Evolutionary conservation across 2,888 invertebrate genomes (phyloP), one percentile per base, ranked within the genome.

Genomic region (Frankliniella intonsa): DNA sequence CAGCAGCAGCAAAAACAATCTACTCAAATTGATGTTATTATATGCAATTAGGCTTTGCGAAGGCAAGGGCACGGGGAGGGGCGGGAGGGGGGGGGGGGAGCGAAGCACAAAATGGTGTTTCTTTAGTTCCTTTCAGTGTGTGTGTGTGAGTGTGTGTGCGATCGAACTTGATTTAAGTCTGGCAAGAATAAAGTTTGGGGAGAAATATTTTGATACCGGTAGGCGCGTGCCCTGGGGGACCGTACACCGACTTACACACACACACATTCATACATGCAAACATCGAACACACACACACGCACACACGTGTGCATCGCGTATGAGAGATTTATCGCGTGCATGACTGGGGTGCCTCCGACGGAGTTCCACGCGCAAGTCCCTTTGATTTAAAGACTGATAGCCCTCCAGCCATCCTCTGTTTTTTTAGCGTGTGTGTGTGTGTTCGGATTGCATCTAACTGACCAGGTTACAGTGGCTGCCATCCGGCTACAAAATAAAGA

Each of bases 341-440:
- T 76, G 69, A 76, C 69, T 76, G 69, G 9, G 22, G 11, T n/a
- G 69, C 9, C 69, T 76, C 69, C 14, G 69, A 76, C 69, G 69
- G 25, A 76, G 69, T 25, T 25, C 38, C 38, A 38, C 38, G 69
- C 69, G 69, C 69, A 25, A 62, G 19, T 76, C 69, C 25, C 12
- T 76, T 76, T 76, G 69, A 76, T 76, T 76, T 76, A 76, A 76
- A 76, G 69, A 76, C 69, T 76, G 69, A 76, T 76, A 76, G 69
- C 9, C 22, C 22, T 25, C 69, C 25, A 12, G 25, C 22, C 69
- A 12, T 25, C 69, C n/a, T n/a, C n/a, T n/a, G n/a, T n/a, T n/a
- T n/a, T n/a, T n/a, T n/a, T n/a, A n/a, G n/a, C n/a, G n/a, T n/a
- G 55, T 17, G 55, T 55, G 14, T 5, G 38, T 3, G 38, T 38